These are phyloP conservation scores for Sinohyriopsis cumingii DNA, from an alignment of 2,888 invertebrate species.

Conservation along the genomic window DNA sequence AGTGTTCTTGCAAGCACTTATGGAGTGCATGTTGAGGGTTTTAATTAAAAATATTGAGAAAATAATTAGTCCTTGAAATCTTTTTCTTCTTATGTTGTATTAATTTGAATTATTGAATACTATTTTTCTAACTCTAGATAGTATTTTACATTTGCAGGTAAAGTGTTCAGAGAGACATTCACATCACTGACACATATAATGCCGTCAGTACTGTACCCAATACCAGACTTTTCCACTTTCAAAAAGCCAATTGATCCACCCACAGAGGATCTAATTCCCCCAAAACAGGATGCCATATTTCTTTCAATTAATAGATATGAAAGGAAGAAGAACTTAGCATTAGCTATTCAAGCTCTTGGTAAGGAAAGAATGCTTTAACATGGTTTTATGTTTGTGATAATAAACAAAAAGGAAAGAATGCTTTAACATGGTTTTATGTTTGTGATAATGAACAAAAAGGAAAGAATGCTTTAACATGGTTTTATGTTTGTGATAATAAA, in stretches of 20 bases:
- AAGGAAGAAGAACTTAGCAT: conserved; percentile 92
- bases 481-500: not conserved
- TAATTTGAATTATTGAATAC: not conserved
- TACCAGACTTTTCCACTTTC: conserved; percentile 81
- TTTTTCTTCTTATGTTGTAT: not conserved
- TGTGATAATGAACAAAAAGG: conserved; percentile 58
- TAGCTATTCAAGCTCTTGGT: conserved; percentile 88
- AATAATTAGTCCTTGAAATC: no score
- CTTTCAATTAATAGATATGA: conserved; percentile 98
- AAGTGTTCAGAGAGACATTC: conserved; percentile 90
- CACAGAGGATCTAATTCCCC: conserved; percentile 57
- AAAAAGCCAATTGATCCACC: conserved; percentile 52
- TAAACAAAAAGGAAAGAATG: not conserved
- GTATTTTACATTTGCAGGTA: conserved; percentile 72
- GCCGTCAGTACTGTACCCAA: conserved; percentile 93
- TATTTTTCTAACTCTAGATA: not conserved
- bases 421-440: not conserved
- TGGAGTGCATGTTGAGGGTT: no score
- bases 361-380: conserved; percentile 55
- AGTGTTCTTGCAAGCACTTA: no score
- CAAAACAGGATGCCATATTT: conserved; percentile 76
- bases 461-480: not conserved
- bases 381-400: not conserved
- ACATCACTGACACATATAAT: conserved; percentile 77
- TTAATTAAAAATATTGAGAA: no score